These are phyloP conservation scores for Ennomos erosarius DNA, from an alignment of 2,888 invertebrate genomes.

Conservation along the genomic window DNA sequence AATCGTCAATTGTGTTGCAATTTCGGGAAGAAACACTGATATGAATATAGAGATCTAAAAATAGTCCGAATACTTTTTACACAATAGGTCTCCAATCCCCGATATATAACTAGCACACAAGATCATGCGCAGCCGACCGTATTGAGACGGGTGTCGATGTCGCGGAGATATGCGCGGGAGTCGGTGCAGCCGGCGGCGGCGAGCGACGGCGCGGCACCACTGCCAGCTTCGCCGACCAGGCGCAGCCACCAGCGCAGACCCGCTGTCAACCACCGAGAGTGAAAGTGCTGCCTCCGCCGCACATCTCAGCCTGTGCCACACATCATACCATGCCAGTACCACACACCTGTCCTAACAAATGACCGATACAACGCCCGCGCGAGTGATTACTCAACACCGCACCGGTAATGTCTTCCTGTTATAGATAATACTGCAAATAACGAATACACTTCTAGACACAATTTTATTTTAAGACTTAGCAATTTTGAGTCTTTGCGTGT, in stretches of 20 bases:
- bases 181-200: conserved; percentile 63
- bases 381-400: conserved; percentile 55
- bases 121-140: conserved; percentile 64
- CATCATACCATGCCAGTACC: conserved; percentile 57
- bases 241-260: conserved; percentile 46
- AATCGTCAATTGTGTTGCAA: not conserved
- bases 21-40: conserved; percentile 26
- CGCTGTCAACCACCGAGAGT: conserved; percentile 70
- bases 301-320: conserved; percentile 60
- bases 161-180: conserved; percentile 41
- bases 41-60: conserved; percentile 54
- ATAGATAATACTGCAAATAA: not conserved
- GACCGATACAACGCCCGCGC: conserved; percentile 56
- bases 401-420: conserved; percentile 52
- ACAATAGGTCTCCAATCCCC: conserved; percentile 56
- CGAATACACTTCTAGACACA: not conserved
- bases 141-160: conserved; percentile 66
- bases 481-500: too few species aligned
- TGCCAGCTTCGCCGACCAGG: conserved; percentile 51
- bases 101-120: conserved; percentile 64
- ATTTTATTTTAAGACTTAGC: not conserved
- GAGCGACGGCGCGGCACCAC: conserved; percentile 75
- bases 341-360: conserved; percentile 67
- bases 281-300: conserved; percentile 76
- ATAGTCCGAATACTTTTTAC: conserved; percentile 57